Conservation (phyloP, 23 tunicate species). For the Ciona savignyi region DNA sequence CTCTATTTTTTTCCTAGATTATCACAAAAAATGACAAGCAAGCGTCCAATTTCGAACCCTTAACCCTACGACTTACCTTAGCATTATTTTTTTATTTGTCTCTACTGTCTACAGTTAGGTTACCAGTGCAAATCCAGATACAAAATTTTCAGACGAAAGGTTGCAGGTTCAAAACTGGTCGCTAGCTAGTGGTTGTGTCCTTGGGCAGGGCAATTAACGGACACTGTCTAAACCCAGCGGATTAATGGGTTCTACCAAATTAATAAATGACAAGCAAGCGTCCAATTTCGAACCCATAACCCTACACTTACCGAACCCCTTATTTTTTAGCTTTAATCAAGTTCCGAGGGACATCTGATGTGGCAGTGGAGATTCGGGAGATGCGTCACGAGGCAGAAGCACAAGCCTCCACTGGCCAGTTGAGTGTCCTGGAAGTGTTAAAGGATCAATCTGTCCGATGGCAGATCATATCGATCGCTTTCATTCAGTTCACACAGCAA, state of each 20-base stretch:
- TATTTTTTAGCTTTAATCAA: constrained; percentile 27
- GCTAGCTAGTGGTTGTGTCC: neutral
- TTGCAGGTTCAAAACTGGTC: neutral
- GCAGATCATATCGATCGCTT: constrained; percentile 53
- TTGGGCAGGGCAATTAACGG: neutral
- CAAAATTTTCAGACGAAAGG: too few relatives aligned
- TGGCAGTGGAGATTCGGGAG: constrained; percentile 46
- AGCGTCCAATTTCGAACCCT: too few relatives aligned
- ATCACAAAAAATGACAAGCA: too few relatives aligned
- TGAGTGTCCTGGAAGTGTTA: constrained; percentile 36
- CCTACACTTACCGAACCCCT: neutral
- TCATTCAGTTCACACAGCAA: constrained; percentile 63
- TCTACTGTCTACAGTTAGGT: too few relatives aligned
- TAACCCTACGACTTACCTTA: too few relatives aligned
- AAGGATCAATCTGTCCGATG: constrained; percentile 38
- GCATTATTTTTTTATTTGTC: too few relatives aligned
- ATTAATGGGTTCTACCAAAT: neutral
- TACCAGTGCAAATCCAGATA: too few relatives aligned
- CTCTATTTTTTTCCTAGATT: too few relatives aligned
- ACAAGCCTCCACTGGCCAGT: constrained; percentile 17
- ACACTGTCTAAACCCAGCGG: neutral
- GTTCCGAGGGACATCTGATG: constrained; percentile 62
- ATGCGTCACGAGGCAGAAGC: constrained; percentile 52
- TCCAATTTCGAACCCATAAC: neutral
- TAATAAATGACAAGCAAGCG: neutral